Conservation (phyloP, 2,113 vertebrate genomes). For the Zingel zingel region DNA sequence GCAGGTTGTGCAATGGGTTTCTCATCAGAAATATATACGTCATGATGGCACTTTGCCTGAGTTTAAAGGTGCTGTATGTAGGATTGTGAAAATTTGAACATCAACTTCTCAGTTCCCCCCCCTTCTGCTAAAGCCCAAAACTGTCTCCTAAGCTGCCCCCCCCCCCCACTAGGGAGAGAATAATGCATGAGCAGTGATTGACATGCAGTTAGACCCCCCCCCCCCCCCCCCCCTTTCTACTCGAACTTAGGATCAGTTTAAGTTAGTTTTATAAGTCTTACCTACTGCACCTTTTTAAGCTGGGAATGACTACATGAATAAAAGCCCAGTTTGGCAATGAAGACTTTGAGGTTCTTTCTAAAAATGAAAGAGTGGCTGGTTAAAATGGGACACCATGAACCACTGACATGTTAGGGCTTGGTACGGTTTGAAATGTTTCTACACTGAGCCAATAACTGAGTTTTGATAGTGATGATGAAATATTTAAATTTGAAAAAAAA, state of each 20-base stretch:
- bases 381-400: background rate
- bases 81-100: too few species aligned
- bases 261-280: too few species aligned
- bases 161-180: too few species aligned
- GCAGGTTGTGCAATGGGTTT: constrained; percentile 41
- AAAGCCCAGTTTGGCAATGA: background rate
- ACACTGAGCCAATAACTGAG: background rate
- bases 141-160: too few species aligned
- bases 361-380: background rate
- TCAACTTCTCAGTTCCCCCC: too few species aligned
- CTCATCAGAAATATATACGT: constrained; percentile 1
- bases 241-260: too few species aligned
- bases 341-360: too few species aligned
- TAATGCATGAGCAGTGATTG: too few species aligned
- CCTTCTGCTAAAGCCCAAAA: too few species aligned
- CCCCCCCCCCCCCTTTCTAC: too few species aligned
- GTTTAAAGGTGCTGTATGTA: background rate
- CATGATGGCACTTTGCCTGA: background rate
- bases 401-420: background rate
- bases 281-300: background rate
- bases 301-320: constrained; percentile 11
- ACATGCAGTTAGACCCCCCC: too few species aligned
- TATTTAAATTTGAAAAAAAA: background rate
- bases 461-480: background rate
- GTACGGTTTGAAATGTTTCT: background rate